Evolutionary conservation across 2,888 invertebrate species (phyloP).

Genomic region (Liposcelis brunnea): DNA sequence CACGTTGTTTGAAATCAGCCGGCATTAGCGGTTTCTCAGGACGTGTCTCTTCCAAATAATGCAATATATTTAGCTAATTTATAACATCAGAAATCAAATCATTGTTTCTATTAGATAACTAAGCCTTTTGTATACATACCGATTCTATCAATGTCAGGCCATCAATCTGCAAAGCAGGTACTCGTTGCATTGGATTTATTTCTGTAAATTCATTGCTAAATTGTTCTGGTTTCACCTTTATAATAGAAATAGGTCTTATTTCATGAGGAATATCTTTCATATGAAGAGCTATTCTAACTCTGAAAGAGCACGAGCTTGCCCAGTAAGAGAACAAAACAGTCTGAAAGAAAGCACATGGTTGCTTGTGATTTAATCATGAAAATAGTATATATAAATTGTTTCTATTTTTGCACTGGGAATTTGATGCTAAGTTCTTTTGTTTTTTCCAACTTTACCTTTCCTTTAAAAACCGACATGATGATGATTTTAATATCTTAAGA

Average conservation of each 20-base stretch:
- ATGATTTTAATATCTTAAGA: too few relatives aligned
- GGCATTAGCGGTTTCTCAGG: constrained; percentile 76
- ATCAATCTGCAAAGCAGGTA: constrained; percentile 73
- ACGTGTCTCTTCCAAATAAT: constrained; percentile 86
- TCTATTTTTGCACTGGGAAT: too few relatives aligned
- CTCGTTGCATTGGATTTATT: constrained; percentile 88
- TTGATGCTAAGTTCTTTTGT: too few relatives aligned
- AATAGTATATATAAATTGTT: too few relatives aligned
- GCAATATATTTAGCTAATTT: constrained; percentile 68
- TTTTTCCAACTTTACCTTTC: too few relatives aligned
- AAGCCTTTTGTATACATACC: too few relatives aligned
- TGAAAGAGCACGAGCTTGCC: constrained; percentile 90
- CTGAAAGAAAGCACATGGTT: constrained; percentile 41
- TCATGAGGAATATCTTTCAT: constrained; percentile 92
- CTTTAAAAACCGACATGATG: too few relatives aligned
- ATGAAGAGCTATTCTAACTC: constrained; percentile 81
- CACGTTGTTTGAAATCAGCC: constrained; percentile 69
- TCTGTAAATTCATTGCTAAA: constrained; percentile 77
- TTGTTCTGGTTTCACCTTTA: too few relatives aligned
- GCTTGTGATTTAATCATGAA: too few relatives aligned
- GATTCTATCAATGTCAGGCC: constrained; percentile 42
- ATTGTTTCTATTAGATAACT: not conserved
- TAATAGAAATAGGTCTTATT: constrained; percentile 68
- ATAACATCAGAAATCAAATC: not conserved
- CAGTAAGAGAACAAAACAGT: constrained; percentile 84